Evolutionary conservation across 2,113 vertebrate genomes (phyloP), one percentile per base, ranked within the genome.

Genomic region (Podiceps cristatus): DNA sequence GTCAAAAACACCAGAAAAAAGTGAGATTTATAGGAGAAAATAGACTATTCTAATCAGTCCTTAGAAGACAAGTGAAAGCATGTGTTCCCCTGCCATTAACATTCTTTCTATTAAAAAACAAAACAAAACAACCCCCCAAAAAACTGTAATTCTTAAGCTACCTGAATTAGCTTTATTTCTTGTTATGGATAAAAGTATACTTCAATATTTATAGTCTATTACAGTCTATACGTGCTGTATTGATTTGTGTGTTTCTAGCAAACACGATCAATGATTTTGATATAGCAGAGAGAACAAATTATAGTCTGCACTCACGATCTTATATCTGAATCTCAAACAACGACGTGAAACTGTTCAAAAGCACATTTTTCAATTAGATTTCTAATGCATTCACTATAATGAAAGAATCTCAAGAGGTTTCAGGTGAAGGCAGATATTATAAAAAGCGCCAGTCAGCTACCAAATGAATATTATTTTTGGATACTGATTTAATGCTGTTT

Each of bases 361-460:
- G 17, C 55, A 45, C 42, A 76, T 62, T 94, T 83, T 95, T 83
- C 86, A 91, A 45, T 86, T 87, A 88, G 55, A 80, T 90, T 96
- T 95, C 73, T 86, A 92, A 64, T n/a, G 44, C 45, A 29, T 90
- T 96, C 69, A 64, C 31, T 77, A 10, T 95, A 88, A 59, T 49
- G 60, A 62, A 88, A 68, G 72, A 80, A 87, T 77, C 86, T 90
- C 53, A 24, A 77, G 63, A 91, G 53, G 49, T 28, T 97, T 88
- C 49, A 93, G 81, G 53, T 42, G 66, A 71, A 35, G 71, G 35
- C 47, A 95, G 45, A 68, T 94, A 76, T 62, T 91, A 80, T 56
- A 94, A 85, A 91, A 88, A 92, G 23, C 97, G 95, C 76, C 92
- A 72, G 74, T 95, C 58, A 89, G 35, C 77, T 95, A 81, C 75